Evolutionary conservation across 2,888 invertebrate species (phyloP).

Genomic region (Temnothorax ravouxi): DNA sequence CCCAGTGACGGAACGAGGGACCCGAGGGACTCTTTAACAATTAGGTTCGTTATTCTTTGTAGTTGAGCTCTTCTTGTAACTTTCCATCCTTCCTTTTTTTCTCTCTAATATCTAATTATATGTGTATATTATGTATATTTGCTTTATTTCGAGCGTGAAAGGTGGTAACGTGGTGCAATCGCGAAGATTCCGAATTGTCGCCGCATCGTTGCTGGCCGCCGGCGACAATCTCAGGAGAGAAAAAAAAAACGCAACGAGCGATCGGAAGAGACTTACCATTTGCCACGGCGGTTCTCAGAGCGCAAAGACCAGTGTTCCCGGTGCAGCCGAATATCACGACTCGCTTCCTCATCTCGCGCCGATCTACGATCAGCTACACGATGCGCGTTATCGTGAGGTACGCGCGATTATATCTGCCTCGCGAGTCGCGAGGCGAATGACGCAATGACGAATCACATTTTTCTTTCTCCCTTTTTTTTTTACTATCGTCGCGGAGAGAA

Average conservation of each 20-base stretch:
- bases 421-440: not conserved
- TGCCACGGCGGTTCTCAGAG: conserved; percentile 91
- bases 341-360: conserved; percentile 90
- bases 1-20: not conserved
- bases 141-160: not conserved
- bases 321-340: conserved; percentile 94
- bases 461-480: not conserved
- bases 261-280: conserved; percentile 88
- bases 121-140: not conserved
- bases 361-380: too few relatives aligned
- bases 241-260: not conserved
- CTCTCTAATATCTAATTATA: not conserved
- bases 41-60: not conserved
- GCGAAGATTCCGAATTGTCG: not conserved
- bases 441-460: conserved; percentile 31
- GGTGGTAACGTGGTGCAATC: not conserved
- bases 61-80: not conserved
- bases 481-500: not conserved
- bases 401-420: conserved; percentile 19
- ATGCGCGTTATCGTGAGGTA: not conserved
- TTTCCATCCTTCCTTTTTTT: not conserved
- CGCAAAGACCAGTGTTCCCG: conserved; percentile 93
- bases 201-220: not conserved
- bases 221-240: not conserved
- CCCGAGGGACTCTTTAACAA: not conserved